Evolutionary conservation across 2,113 vertebrate genomes (phyloP).

Genomic region (Polypterus senegalus): DNA sequence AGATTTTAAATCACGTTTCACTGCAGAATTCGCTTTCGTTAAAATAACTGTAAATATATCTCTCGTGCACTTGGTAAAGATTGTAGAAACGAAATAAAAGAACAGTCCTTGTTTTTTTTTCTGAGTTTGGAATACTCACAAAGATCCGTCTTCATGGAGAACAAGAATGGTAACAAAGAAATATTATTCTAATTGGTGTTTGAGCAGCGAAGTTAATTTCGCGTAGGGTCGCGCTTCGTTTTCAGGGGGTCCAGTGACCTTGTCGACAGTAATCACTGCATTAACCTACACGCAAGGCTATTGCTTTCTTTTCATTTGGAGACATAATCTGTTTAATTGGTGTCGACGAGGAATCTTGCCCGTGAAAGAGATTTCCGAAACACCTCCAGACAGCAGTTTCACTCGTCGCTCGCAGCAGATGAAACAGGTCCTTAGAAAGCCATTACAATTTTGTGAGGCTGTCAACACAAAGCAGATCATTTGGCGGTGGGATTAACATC

Average conservation of each 20-base stretch:
- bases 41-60: too few species aligned
- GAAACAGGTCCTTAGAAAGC: slow-evolving; percentile 58
- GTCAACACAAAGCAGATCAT: slow-evolving; percentile 64
- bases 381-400: slow-evolving; percentile 72
- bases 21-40: too few species aligned
- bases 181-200: slow-evolving; percentile 19
- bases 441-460: slow-evolving; percentile 54
- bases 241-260: slow-evolving; percentile 63
- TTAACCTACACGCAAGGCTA: slow-evolving; percentile 51
- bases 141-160: background rate
- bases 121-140: background rate
- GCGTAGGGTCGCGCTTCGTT: slow-evolving; percentile 58
- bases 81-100: too few species aligned
- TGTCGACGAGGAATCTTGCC: slow-evolving; percentile 67
- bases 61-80: too few species aligned
- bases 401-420: slow-evolving; percentile 65
- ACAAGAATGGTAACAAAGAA: slow-evolving; percentile 6
- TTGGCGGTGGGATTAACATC: too few species aligned
- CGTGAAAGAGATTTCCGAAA: slow-evolving; percentile 69
- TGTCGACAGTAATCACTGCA: slow-evolving; percentile 71
- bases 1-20: too few species aligned
- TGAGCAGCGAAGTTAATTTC: slow-evolving; percentile 23
- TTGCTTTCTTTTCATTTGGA: slow-evolving; percentile 72
- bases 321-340: slow-evolving; percentile 98
- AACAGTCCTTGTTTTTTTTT: too few species aligned